Base-by-base conservation (phyloP, 1,140 invertebrate genomes). In the Aphelenchoides besseyi region DNA sequence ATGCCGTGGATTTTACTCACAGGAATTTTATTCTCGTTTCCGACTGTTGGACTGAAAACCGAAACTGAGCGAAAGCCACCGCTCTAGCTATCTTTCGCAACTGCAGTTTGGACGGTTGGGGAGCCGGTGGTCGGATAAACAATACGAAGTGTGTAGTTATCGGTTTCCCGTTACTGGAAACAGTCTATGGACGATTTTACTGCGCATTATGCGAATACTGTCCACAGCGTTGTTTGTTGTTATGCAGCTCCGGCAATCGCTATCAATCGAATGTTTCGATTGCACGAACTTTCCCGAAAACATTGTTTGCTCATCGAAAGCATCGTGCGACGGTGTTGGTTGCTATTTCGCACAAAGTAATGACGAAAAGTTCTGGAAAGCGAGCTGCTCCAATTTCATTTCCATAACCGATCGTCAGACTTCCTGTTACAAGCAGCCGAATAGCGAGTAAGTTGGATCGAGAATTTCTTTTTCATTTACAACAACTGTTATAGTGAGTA, bases 201-300 rank as follows among this genome's bases (percentile, higher is more conserved):
- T 23, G 41, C 41, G 23, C 41, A 48, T 12, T 23, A 48, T 48
- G 41, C 41, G 41, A 48, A 48, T 48, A 48, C 12, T 23, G 12
- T 12, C 41, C 12, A 48, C 23, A 48, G 41, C 41, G 41, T 8
- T 41, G 18, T 23, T 59, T 5, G 12, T 59, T 28, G 26, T 18
- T 8, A 59, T 33, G 55, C 5, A 59, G 26, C 18, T 59, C 18
- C 5, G 26, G 18, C 55, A 28, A 5, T 5, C 18, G 55, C 5
- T 8, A 8, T 5, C 55, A 5, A 33, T 66, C 16, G 63, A 66
- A 53, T 66, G 63, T 30, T 66, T 66, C 63, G 63, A 66, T 30
- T 66, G 63, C 32, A 66, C 63, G 12, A 66, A 66, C 3, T 66
- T 18, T 32, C 63, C 63, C 30, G 16, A 16, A 1, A 32, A 37